A percentile compares a stretch with the other conserved stretches of the same genome.
phyloP scores from a whole-genome alignment of 2,797 vertebrate species.

The Trematomus bernacchii region DNA sequence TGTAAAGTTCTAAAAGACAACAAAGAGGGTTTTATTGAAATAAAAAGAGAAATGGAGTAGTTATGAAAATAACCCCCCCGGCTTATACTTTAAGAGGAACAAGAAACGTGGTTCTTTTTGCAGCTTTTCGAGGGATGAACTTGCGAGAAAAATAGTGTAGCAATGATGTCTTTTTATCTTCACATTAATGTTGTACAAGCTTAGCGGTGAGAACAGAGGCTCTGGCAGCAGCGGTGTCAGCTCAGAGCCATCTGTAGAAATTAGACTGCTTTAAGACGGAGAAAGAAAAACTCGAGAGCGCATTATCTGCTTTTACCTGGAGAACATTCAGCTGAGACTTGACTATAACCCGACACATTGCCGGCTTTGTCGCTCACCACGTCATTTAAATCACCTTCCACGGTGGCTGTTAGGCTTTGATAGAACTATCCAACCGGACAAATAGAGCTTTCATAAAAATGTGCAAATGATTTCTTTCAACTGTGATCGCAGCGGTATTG shows the following conservation, averaged over 20 bases:
- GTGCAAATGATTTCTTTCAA: constrained; percentile 80
- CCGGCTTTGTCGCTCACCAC: constrained; percentile 63
- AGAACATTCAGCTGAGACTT: constrained; percentile 75
- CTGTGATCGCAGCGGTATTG: constrained; percentile 71
- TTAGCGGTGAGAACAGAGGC: constrained; percentile 67
- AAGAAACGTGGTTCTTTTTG: constrained; percentile 33
- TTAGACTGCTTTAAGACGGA: constrained; percentile 67
- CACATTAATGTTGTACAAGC: constrained; percentile 69
- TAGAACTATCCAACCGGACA: constrained; percentile 76
- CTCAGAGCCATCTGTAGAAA: constrained; percentile 65
- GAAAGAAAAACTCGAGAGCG: constrained; percentile 64
- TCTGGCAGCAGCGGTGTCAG: constrained; percentile 60
- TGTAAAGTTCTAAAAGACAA: constrained; percentile 37
- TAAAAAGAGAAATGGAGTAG: background rate
- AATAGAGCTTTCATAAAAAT: constrained; percentile 79
- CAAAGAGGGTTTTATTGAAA: constrained; percentile 22
- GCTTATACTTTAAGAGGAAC: constrained; percentile 44
- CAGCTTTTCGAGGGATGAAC: constrained; percentile 51
- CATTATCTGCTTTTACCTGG: constrained; percentile 79
- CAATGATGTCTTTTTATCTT: constrained; percentile 73
- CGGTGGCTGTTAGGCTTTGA: constrained; percentile 71
- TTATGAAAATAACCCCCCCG: background rate
- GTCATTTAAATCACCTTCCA: constrained; percentile 71
- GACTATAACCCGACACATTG: constrained; percentile 67
- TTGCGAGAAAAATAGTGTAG: constrained; percentile 48